Base-by-base conservation (phyloP, 1,140 invertebrate genomes). In the Drusus annulatus region DNA sequence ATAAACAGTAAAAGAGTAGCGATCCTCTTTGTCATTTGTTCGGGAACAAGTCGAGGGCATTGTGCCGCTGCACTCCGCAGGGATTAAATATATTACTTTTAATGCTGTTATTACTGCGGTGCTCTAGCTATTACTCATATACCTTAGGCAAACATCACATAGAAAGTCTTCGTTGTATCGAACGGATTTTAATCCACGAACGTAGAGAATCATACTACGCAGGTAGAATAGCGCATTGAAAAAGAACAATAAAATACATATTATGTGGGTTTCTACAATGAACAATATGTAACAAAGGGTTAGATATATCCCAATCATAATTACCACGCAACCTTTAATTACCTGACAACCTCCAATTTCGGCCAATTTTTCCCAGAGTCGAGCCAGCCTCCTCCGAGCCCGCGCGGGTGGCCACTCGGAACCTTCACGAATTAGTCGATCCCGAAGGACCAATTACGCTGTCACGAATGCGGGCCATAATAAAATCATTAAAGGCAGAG, bases 381-480 rank as follows among this genome's bases (percentile, higher is more conserved):
- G 16, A 31, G 21, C 25, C 21, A 56, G 62, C 23, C 19, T 23
- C 15, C 15, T 21, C 19, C 23, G 60, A 5, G 13, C 25, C 19
- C 56, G 8, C 28, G 25, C 78, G 78, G 78, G 68, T 74, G 78
- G 68, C 23, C 78, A 50, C 19, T 15, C 28, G 17, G 69, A 36
- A 62, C 25, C 78, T 65, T 69, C 76, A 73, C 73, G 79, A 76
- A 76, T 80, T 76, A 76, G 74, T 76, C 23, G 45, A 76, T 76
- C 63, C 78, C 74, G 76, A 54, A 65, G 31, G 63, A 83, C 79
- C 81, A 83, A 83, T 83, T 83, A 83, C 79, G 68, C 79, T 83
- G 81, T 83, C 81, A 83, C 81, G 81, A 82, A 69, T 80, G 79
- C 81, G 78, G 78, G 62, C 81, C 69, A 36, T 83, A 83, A 83